These are phyloP conservation scores for Medauroidea extradentata DNA, from an alignment of 1,140 invertebrate species.

Conservation along the genomic window DNA sequence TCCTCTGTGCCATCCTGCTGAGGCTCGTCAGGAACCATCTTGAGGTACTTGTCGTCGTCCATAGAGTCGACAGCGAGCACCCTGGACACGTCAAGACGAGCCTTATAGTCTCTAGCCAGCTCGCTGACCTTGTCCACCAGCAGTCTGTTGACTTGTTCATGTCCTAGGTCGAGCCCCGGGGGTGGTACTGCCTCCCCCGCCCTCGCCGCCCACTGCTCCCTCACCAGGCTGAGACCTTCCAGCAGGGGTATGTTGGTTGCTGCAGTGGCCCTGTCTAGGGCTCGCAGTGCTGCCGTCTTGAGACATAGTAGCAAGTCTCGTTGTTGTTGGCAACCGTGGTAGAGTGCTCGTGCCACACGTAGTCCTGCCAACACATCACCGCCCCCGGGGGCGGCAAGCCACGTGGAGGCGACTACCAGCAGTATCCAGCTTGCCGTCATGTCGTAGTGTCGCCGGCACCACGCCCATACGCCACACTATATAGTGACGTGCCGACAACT, in stretches of 20 bases:
- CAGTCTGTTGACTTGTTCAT: conserved; percentile 49
- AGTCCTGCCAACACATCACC: too few relatives aligned
- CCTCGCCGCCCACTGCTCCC: conserved; percentile 30
- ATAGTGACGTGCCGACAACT: too few relatives aligned
- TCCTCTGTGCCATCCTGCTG: too few relatives aligned
- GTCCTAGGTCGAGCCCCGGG: conserved; percentile 46
- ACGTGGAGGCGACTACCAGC: too few relatives aligned
- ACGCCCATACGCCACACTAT: conserved; percentile 44
- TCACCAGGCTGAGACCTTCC: conserved; percentile 54
- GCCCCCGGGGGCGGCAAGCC: too few relatives aligned
- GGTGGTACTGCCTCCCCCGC: conserved; percentile 33
- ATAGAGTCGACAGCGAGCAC: conserved; percentile 29
- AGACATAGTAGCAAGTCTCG: conserved; percentile 58
- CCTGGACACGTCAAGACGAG: conserved; percentile 52
- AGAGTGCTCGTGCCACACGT: too few relatives aligned
- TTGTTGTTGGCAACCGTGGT: too few relatives aligned
- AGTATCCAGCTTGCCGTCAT: too few relatives aligned
- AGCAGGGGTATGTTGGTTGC: conserved; percentile 56
- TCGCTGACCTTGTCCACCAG: conserved; percentile 50
- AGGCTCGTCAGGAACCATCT: too few relatives aligned
- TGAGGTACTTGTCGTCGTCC: neutral
- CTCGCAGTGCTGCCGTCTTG: conserved; percentile 58
- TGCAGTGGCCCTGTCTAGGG: conserved; percentile 55
- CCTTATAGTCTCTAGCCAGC: conserved; percentile 55
- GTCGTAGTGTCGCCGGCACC: conserved; percentile 38